These are phyloP conservation scores for Haemorhous mexicanus DNA, from an alignment of 2,113 vertebrate species.

Conservation along the genomic window DNA sequence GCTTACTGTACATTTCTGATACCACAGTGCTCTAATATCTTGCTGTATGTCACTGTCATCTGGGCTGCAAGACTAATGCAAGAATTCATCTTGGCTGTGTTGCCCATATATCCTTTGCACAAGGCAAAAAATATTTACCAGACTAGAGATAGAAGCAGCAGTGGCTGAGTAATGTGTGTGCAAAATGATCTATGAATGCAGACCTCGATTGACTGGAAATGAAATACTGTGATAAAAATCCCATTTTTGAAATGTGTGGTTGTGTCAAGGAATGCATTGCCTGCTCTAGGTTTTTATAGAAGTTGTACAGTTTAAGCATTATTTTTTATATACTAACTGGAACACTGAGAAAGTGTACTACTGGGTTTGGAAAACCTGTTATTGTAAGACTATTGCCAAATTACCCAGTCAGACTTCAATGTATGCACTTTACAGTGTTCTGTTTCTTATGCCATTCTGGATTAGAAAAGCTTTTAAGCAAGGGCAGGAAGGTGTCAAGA, in stretches of 20 bases:
- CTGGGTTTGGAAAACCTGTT: not conserved
- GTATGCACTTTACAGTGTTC: not conserved
- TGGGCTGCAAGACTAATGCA: not conserved
- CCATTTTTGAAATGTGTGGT: conserved; percentile 18
- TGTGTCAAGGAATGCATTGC: not conserved
- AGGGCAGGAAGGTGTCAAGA: not conserved
- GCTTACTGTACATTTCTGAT: not conserved
- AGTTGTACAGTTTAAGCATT: conserved; percentile 3
- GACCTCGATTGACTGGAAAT: conserved; percentile 37
- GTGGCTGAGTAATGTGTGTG: conserved; percentile 1
- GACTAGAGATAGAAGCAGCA: conserved; percentile 17
- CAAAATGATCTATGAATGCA: conserved; percentile 44
- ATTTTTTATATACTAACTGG: not conserved
- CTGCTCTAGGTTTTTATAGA: not conserved
- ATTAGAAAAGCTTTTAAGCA: not conserved
- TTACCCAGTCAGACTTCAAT: not conserved
- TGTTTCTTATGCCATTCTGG: not conserved
- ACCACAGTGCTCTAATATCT: not conserved
- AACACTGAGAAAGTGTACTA: not conserved
- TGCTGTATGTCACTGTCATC: conserved; percentile 12
- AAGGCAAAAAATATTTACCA: conserved; percentile 53
- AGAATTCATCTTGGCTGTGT: conserved; percentile 18
- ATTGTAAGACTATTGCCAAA: not conserved
- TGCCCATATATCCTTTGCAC: conserved; percentile 21
- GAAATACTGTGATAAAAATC: conserved; percentile 56